Evolutionary conservation across 2,888 invertebrate genomes (phyloP).

Genomic region (Oxystoma pomonae): DNA sequence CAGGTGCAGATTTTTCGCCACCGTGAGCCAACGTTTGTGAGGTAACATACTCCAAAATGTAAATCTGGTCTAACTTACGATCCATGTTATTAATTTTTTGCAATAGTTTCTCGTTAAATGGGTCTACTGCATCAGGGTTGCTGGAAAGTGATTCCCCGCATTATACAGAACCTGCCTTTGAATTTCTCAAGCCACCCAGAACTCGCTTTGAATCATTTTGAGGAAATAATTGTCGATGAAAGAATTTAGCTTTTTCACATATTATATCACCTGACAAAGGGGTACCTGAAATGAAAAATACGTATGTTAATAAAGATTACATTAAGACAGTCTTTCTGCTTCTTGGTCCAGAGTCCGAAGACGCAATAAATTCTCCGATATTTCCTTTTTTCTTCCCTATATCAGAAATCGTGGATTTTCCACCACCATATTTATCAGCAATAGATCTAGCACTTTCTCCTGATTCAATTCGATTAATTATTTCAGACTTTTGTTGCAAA

Average conservation of each 20-base stretch:
- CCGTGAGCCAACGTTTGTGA: neutral
- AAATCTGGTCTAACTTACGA: neutral
- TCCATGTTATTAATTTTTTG: neutral
- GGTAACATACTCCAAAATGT: no score
- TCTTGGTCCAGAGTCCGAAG: neutral
- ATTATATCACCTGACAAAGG: constrained; percentile 1
- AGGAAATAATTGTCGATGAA: neutral
- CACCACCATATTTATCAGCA: neutral
- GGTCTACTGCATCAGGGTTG: constrained; percentile 19
- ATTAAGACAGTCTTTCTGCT: neutral
- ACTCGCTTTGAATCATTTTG: constrained; percentile 17
- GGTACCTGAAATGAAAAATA: constrained; percentile 1
- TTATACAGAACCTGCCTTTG: constrained; percentile 25
- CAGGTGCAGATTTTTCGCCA: neutral
- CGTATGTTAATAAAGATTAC: neutral
- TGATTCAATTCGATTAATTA: neutral
- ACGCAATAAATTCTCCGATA: constrained; percentile 1
- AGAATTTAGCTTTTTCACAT: neutral
- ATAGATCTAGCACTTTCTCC: no score
- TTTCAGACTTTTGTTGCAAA: neutral
- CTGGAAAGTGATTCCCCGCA: constrained; percentile 28
- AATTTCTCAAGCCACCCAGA: constrained; percentile 29
- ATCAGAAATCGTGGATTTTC: constrained; percentile 1
- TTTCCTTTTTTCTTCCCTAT: neutral
- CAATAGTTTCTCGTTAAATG: neutral